Evolutionary conservation across 2,797 vertebrate species (phyloP), one percentile per base, ranked within the genome.

Genomic region (Sebastes ruberrimus): DNA sequence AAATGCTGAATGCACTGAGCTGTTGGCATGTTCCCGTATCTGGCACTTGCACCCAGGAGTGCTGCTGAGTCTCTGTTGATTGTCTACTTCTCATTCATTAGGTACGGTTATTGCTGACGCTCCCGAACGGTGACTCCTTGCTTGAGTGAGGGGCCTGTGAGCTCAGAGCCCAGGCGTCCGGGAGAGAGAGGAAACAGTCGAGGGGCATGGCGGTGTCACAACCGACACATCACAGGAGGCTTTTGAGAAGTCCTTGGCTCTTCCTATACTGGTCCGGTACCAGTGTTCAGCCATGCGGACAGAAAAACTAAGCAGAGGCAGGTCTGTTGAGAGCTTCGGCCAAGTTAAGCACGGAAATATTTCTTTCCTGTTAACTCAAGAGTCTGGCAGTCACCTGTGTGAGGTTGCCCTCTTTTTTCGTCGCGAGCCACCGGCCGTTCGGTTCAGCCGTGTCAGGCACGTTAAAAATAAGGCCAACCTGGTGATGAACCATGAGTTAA

Each of bases 321-420:
- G 91, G 89, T 87, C 93, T 92, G 93, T 83, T 88, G 76, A 81
- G 78, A 77, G 76, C 23, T 10, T 84, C 66, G 27, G 93, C 94
- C 95, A 94, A 95, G 90, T 88, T 86, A 95, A 94, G 93, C 93
- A 93, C 84, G 87, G 94, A 95, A 95, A 95, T 94, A 88, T 93
- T 94, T 93, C 88, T 95, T 94, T 95, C 93, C 93, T 95, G 94
- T 94, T 94, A 94, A 94, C 90, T 93, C 87, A 87, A 91, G 89
- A 92, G 83, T 92, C 93, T 93, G 94, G 93, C 93, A 91, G 89
- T 93, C 85, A 87, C 88, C 86, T 92, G 86, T 74, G 82, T 87
- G 81, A 93, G 88, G 92, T 94, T 84, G 89, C 82, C 91, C 85
- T 80, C 80, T 85, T 82, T 68, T 84, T 88, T 77, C 71, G 84